These are phyloP conservation scores for Deroplatys truncata DNA, from an alignment of 2,888 invertebrate species.

Conservation along the genomic window DNA sequence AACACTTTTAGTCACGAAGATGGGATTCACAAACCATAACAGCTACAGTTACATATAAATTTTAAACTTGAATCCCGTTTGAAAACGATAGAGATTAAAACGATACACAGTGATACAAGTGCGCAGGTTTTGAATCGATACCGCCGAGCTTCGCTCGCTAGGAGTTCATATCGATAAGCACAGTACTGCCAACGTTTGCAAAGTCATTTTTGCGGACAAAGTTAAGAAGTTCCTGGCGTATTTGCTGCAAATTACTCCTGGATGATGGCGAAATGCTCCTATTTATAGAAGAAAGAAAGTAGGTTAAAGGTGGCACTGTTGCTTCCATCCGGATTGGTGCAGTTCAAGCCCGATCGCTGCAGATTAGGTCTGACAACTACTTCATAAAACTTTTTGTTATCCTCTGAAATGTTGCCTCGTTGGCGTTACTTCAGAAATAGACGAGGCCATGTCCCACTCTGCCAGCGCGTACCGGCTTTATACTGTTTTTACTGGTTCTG, in stretches of 20 bases:
- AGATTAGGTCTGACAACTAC: background rate
- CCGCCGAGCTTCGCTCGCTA: too few species aligned
- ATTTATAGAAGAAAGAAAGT: background rate
- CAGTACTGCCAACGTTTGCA: background rate
- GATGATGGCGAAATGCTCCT: background rate
- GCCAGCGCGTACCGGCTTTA: background rate
- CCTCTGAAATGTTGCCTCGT: background rate
- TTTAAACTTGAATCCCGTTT: too few species aligned
- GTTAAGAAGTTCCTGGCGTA: background rate
- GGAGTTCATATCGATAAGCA: too few species aligned
- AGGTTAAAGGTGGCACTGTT: background rate
- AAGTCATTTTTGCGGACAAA: background rate
- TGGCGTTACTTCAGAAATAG: background rate
- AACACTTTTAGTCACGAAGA: too few species aligned
- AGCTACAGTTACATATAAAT: too few species aligned
- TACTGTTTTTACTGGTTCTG: background rate
- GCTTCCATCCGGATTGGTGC: background rate
- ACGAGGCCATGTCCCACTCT: background rate
- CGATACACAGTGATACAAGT: too few species aligned
- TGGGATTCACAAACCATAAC: too few species aligned
- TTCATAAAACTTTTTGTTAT: background rate
- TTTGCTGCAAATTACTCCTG: background rate
- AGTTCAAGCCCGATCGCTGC: background rate
- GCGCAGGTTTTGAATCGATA: too few species aligned
- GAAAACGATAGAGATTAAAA: too few species aligned